These are phyloP conservation scores for Lumbricus terrestris DNA, from an alignment of 2,888 invertebrate species.

Conservation along the genomic window DNA sequence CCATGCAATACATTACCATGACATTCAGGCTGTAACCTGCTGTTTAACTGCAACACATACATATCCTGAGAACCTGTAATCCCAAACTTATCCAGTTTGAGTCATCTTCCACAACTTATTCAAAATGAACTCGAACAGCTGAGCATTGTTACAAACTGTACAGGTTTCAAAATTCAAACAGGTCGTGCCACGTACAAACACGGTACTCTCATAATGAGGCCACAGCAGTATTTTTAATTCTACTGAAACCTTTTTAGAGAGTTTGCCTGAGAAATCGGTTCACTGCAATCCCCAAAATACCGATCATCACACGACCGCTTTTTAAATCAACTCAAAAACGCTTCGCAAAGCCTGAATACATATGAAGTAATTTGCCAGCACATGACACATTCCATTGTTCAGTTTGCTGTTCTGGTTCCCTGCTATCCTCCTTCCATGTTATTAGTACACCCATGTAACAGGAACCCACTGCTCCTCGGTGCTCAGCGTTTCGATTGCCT, in stretches of 20 bases:
- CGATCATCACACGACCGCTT: too few species aligned
- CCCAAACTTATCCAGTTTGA: neutral
- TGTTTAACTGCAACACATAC: too few species aligned
- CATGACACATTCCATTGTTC: neutral
- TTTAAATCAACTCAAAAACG: neutral
- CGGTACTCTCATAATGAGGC: too few species aligned
- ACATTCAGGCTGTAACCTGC: neutral
- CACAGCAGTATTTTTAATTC: too few species aligned
- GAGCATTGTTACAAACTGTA: neutral
- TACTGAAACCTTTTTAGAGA: too few species aligned
- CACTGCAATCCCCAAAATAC: too few species aligned
- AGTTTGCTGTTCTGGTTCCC: neutral
- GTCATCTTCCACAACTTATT: neutral
- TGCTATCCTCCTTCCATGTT: neutral
- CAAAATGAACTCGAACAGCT: neutral
- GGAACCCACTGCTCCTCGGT: conserved; percentile 98
- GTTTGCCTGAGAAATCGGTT: too few species aligned
- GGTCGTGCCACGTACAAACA: too few species aligned
- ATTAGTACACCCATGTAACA: conserved; percentile 53
- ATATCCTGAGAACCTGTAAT: too few species aligned
- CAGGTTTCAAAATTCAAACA: neutral
- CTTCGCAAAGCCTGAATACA: neutral
- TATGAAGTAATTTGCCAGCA: neutral
- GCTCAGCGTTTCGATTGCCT: conserved; percentile 90
- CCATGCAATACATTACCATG: too few species aligned